Evolutionary conservation across 2,113 vertebrate species (phyloP).

Genomic region (Neotoma lepida): DNA sequence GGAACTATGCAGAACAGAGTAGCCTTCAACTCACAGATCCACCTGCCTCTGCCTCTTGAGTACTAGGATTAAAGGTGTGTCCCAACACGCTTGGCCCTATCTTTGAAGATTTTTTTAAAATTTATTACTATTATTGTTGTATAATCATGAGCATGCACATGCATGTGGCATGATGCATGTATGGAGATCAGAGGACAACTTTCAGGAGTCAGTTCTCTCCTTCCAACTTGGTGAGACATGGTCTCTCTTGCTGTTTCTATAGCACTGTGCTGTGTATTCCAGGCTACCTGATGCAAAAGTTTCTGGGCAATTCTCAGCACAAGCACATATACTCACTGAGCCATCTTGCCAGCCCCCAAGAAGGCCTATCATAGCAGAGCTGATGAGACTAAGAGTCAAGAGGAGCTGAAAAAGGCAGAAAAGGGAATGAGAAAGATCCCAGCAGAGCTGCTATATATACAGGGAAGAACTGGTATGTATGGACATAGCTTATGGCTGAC

Average conservation of each 20-base stretch:
- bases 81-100: background rate
- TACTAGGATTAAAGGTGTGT: background rate
- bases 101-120: background rate
- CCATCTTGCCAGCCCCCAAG: background rate
- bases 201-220: background rate
- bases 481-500: background rate
- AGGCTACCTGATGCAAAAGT: background rate
- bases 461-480: background rate
- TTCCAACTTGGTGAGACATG: background rate
- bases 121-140: background rate
- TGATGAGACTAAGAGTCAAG: background rate
- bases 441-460: background rate
- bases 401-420: background rate
- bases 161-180: background rate
- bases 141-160: background rate
- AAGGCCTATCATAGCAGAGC: background rate
- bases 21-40: background rate
- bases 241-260: background rate
- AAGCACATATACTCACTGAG: background rate
- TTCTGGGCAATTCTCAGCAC: background rate
- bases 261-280: background rate
- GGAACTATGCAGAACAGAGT: background rate
- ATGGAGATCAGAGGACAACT: background rate
- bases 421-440: background rate
- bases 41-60: background rate